Percentiles rank a stretch among this genome's conserved stretches.
These are phyloP conservation scores for Vireo griseus DNA, from an alignment of 2,797 vertebrate species.

Conservation along the genomic window DNA sequence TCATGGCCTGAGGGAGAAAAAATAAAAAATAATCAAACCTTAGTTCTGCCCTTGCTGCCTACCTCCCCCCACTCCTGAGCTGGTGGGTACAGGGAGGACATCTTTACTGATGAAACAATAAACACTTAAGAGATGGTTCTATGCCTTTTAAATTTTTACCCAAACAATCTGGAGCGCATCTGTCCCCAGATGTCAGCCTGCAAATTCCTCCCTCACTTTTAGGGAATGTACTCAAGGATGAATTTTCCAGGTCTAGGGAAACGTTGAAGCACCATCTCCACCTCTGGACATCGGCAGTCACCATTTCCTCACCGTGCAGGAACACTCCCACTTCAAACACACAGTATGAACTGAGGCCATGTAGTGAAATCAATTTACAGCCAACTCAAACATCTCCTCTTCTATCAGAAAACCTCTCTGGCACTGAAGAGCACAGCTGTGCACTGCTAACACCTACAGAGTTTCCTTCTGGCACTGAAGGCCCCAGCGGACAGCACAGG, in stretches of 20 bases:
- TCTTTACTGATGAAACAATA: neutral
- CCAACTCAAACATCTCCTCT: neutral
- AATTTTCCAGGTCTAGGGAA: neutral
- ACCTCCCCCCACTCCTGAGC: accelerated
- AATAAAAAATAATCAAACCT: neutral
- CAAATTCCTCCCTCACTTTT: neutral
- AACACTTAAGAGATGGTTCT: neutral
- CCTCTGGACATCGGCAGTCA: accelerated
- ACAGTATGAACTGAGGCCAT: accelerated
- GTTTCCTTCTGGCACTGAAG: neutral
- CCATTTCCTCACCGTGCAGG: accelerated
- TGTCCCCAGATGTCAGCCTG: accelerated
- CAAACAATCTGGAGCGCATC: too few species aligned
- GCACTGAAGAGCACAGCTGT: neutral
- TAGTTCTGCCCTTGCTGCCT: neutral
- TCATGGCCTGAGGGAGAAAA: accelerated
- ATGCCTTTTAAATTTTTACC: neutral
- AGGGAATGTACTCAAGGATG: neutral
- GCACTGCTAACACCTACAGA: neutral
- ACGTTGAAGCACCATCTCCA: neutral
- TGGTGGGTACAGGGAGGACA: neutral
- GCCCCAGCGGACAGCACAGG: accelerated
- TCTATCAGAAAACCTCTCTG: neutral
- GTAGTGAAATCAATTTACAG: neutral
- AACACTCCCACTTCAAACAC: neutral